Evolutionary conservation across 1,140 invertebrate genomes (phyloP).

Genomic region (Hylyphantes graminicola): DNA sequence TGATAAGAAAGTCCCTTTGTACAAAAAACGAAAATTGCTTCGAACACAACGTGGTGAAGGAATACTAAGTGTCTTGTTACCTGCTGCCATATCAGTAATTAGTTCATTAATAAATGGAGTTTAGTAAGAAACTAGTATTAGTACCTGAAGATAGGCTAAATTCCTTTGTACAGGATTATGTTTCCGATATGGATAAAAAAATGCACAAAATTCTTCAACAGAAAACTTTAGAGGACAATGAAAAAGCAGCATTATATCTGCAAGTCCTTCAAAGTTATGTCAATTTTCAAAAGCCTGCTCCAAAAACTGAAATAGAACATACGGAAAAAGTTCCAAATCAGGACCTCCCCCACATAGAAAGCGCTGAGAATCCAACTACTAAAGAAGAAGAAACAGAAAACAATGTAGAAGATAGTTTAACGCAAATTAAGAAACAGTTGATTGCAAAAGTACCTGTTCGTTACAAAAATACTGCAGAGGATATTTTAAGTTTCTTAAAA

Average conservation of each 20-base stretch:
- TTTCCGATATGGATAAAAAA: conserved; percentile 11
- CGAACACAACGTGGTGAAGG: background rate
- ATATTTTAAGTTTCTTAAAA: background rate
- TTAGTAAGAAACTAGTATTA: background rate
- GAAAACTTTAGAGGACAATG: background rate
- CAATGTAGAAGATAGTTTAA: background rate
- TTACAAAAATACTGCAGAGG: background rate
- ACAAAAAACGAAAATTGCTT: background rate
- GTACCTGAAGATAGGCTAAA: background rate
- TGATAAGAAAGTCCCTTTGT: background rate
- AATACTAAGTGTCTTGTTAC: background rate
- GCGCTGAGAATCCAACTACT: no score
- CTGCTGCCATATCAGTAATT: background rate
- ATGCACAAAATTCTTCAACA: background rate
- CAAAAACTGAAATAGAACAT: background rate
- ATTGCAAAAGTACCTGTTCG: background rate
- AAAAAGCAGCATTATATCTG: conserved; percentile 8
- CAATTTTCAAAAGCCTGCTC: background rate
- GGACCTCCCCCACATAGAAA: no score
- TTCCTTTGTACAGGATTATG: background rate
- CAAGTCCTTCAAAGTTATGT: conserved; percentile 15
- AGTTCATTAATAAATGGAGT: background rate
- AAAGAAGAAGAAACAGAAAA: accelerated
- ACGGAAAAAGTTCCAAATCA: no score
- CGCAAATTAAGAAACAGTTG: background rate